Percentiles rank a stretch among this genome's conserved stretches.
Evolutionary conservation across 2,888 invertebrate genomes (phyloP).

Genomic region (Drosophila kuntzei): DNA sequence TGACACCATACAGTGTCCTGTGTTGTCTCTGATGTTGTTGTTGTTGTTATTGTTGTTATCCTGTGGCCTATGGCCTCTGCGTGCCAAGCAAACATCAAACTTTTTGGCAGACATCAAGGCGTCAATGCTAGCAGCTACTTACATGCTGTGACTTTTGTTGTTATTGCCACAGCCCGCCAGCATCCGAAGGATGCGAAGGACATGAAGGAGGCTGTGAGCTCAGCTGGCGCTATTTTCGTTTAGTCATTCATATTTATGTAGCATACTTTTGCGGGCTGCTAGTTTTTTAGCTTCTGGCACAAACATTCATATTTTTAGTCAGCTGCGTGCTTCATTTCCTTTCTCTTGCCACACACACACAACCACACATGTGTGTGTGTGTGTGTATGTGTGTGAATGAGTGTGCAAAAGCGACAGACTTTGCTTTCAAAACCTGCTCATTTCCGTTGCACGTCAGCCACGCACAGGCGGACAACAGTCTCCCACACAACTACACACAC

Average conservation of each 20-base stretch:
- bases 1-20: slow-evolving; percentile 4
- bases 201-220: slow-evolving; percentile 21
- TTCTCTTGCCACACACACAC: slow-evolving; percentile 6
- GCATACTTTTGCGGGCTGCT: slow-evolving; percentile 53
- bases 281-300: slow-evolving; percentile 35
- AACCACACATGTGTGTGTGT: not conserved
- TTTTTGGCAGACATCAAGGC: slow-evolving; percentile 75
- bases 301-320: slow-evolving; percentile 36
- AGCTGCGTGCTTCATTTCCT: slow-evolving; percentile 50
- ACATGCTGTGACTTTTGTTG: slow-evolving; percentile 54
- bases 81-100: slow-evolving; percentile 63
- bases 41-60: slow-evolving; percentile 5
- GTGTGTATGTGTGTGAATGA: slow-evolving; percentile 15
- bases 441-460: slow-evolving; percentile 62
- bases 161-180: slow-evolving; percentile 26
- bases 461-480: slow-evolving; percentile 7
- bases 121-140: slow-evolving; percentile 60
- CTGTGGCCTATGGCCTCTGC: slow-evolving; percentile 34
- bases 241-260: slow-evolving; percentile 65
- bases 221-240: slow-evolving; percentile 57
- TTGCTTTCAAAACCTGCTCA: slow-evolving; percentile 54
- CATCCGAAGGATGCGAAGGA: slow-evolving; percentile 1
- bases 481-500: not conserved
- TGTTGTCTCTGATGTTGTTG: slow-evolving; percentile 5
- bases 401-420: slow-evolving; percentile 19